These are phyloP conservation scores for Coleophora flavipennella DNA, from an alignment of 2,888 invertebrate genomes.

Conservation along the genomic window DNA sequence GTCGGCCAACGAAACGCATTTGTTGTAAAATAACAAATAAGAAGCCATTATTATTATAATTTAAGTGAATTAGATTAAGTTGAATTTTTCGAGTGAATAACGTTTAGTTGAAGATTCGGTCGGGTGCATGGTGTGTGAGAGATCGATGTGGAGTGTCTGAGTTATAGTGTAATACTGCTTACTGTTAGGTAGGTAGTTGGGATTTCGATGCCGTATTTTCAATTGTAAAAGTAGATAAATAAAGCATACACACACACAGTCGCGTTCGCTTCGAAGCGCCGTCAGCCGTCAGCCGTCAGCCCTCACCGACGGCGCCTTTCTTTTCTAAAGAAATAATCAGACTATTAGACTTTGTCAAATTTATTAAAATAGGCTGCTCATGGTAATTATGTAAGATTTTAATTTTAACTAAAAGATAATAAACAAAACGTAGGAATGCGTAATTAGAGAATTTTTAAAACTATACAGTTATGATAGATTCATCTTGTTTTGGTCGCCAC, in stretches of 20 bases:
- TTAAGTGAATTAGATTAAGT: conserved; percentile 71
- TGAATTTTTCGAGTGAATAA: conserved; percentile 68
- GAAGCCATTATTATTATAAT: conserved; percentile 69
- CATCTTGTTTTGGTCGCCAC: conserved; percentile 51
- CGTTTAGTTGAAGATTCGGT: conserved; percentile 65
- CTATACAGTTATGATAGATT: conserved; percentile 71
- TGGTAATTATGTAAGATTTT: conserved; percentile 69
- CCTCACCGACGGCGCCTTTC: conserved; percentile 48
- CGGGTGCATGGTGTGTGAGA: conserved; percentile 66
- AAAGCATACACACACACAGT: conserved; percentile 54
- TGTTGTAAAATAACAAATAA: conserved; percentile 70
- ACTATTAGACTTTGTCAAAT: conserved; percentile 68
- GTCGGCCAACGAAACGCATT: conserved; percentile 69
- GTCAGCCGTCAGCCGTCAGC: conserved; percentile 12
- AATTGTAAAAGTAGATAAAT: conserved; percentile 64
- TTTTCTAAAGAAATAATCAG: conserved; percentile 57
- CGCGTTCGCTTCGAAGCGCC: conserved; percentile 48
- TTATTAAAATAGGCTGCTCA: conserved; percentile 72
- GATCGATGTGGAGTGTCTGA: conserved; percentile 69
- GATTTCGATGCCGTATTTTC: conserved; percentile 69
- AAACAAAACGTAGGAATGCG: conserved; percentile 71
- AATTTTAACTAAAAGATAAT: conserved; percentile 72
- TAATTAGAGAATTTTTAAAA: conserved; percentile 72
- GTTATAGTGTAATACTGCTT: conserved; percentile 69
- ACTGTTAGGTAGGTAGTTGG: conserved; percentile 73